Conservation (phyloP, 2,113 vertebrate species). For the Merops nubicus region DNA sequence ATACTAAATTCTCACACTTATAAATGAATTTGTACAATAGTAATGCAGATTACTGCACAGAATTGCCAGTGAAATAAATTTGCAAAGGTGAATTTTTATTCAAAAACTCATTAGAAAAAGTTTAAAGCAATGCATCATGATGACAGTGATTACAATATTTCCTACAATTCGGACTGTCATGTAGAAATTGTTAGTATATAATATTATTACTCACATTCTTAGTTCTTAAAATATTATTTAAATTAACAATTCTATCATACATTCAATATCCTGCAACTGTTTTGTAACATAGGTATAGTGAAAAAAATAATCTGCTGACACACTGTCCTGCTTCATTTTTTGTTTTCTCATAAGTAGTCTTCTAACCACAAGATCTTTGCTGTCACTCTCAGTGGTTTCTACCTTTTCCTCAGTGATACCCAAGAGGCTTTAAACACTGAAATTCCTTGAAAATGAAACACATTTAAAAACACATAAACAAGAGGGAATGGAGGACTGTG, state of each 20-base stretch:
- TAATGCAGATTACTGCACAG: not conserved
- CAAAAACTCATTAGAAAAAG: not conserved
- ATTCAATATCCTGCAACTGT: not conserved
- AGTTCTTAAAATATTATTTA: not conserved
- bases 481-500: not conserved
- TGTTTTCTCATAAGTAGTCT: not conserved
- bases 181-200: not conserved
- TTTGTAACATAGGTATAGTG: not conserved
- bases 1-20: not conserved
- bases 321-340: constrained; percentile 4
- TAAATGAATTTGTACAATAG: not conserved
- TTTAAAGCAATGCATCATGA: not conserved
- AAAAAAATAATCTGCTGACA: not conserved
- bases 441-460: constrained; percentile 34
- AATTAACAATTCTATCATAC: not conserved
- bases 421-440: constrained; percentile 7
- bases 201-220: not conserved
- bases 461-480: not conserved
- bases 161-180: not conserved
- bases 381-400: constrained; percentile 12
- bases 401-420: constrained; percentile 35
- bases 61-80: not conserved
- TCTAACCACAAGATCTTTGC: constrained; percentile 38
- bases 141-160: not conserved
- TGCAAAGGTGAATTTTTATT: not conserved